Evolutionary conservation across 2,888 invertebrate genomes (phyloP).

Genomic region (Andrena bucephala): DNA sequence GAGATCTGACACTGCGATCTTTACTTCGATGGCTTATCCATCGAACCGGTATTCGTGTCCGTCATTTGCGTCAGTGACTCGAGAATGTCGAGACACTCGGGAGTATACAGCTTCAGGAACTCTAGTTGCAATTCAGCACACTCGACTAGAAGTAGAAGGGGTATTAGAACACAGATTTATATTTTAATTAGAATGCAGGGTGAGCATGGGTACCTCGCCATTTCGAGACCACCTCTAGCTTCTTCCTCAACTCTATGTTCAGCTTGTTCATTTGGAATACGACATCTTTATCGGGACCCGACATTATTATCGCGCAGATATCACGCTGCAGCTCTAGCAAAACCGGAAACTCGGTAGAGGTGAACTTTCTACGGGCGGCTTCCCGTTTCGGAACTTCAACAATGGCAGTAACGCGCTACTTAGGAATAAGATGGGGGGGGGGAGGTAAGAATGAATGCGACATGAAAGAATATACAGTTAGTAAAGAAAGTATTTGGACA

Average conservation of each 20-base stretch:
- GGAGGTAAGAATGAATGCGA: no score
- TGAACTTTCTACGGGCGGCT: no score
- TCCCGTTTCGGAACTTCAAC: no score
- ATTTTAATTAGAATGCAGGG: background rate
- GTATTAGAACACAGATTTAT: no score
- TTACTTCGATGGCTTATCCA: background rate
- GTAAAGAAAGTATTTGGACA: no score
- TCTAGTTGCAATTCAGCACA: constrained; percentile 69
- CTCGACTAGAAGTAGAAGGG: constrained; percentile 62
- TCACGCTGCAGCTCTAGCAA: no score
- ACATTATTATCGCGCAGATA: constrained; percentile 29
- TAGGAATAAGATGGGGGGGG: no score
- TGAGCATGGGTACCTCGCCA: constrained; percentile 59
- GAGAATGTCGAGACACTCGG: constrained; percentile 64
- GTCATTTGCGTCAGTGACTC: constrained; percentile 52
- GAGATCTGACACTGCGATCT: background rate
- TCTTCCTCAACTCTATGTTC: constrained; percentile 61
- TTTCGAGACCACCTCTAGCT: constrained; percentile 70
- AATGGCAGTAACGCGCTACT: no score
- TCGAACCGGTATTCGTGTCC: background rate
- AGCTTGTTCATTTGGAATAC: constrained; percentile 26
- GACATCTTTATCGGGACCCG: constrained; percentile 14
- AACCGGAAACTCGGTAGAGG: no score
- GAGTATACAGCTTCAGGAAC: constrained; percentile 66
- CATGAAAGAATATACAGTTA: no score